phyloP scores from a whole-genome alignment of 2,888 invertebrate genomes.

The Heliconius ethilla region DNA sequence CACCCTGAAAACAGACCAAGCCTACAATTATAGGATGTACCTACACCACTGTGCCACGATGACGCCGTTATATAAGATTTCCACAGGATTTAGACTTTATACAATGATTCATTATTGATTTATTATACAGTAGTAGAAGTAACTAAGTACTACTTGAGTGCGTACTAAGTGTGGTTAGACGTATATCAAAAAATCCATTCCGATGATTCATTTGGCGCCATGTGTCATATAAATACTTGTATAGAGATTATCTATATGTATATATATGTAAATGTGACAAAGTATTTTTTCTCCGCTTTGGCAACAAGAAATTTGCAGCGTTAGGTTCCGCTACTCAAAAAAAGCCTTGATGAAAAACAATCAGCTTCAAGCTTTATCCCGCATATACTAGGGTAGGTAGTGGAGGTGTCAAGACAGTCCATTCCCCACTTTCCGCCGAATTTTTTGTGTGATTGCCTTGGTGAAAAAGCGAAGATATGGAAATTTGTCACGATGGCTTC shows the following conservation, averaged over 20 bases:
- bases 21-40: neutral
- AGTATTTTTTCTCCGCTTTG: too few species aligned
- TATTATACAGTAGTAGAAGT: neutral
- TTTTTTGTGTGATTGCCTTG: too few species aligned
- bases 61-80: neutral
- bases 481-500: too few species aligned
- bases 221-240: slow-evolving; percentile 19
- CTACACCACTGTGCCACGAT: neutral
- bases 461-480: too few species aligned
- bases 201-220: slow-evolving; percentile 34
- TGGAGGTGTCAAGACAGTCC: too few species aligned
- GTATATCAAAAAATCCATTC: slow-evolving; percentile 31
- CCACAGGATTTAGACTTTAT: neutral
- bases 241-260: neutral
- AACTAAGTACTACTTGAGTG: slow-evolving; percentile 10
- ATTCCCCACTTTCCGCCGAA: too few species aligned
- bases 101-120: slow-evolving; percentile 1
- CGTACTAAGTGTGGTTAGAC: slow-evolving; percentile 21
- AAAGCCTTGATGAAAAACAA: too few species aligned
- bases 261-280: neutral
- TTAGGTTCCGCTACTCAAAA: too few species aligned
- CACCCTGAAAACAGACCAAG: too few species aligned
- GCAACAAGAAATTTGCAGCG: too few species aligned
- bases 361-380: too few species aligned
- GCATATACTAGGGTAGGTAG: too few species aligned